Percentiles rank a stretch among this genome's conserved stretches.
These are phyloP conservation scores for Cephus pygmeus DNA, from an alignment of 2,888 invertebrate species.

Conservation along the genomic window DNA sequence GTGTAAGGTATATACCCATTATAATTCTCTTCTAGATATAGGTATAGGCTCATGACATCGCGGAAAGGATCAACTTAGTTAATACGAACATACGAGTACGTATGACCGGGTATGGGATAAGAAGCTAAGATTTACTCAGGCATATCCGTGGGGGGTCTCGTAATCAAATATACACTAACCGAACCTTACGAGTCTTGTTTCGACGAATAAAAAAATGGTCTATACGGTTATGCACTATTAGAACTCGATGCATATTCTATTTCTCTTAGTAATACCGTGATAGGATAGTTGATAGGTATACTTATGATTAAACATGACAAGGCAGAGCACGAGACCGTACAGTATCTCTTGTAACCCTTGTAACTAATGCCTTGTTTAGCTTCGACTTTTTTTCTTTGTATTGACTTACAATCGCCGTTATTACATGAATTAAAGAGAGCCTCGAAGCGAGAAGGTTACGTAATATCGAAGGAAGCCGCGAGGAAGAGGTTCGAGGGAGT, in stretches of 20 bases:
- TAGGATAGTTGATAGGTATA: neutral
- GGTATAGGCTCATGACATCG: neutral
- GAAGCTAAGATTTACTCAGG: conserved; percentile 12
- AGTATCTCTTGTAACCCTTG: neutral
- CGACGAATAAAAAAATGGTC: neutral
- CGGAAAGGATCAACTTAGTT: neutral
- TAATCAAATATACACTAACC: conserved; percentile 18
- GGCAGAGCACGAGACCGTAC: neutral
- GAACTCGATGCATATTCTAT: neutral
- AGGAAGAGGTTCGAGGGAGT: neutral
- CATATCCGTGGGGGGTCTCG: conserved; percentile 18
- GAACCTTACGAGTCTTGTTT: neutral
- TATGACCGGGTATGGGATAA: neutral
- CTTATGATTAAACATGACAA: neutral
- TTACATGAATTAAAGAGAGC: neutral
- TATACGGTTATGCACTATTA: neutral
- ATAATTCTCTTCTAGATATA: neutral
- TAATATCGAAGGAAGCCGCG: neutral
- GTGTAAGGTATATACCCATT: neutral
- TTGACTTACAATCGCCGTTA: neutral
- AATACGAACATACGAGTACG: neutral
- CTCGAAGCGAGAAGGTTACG: neutral
- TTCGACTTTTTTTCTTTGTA: neutral
- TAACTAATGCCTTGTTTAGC: neutral
- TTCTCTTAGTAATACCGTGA: neutral